Evolutionary conservation across 1,140 invertebrate species (phyloP).

Genomic region (Copidosoma floridanum): DNA sequence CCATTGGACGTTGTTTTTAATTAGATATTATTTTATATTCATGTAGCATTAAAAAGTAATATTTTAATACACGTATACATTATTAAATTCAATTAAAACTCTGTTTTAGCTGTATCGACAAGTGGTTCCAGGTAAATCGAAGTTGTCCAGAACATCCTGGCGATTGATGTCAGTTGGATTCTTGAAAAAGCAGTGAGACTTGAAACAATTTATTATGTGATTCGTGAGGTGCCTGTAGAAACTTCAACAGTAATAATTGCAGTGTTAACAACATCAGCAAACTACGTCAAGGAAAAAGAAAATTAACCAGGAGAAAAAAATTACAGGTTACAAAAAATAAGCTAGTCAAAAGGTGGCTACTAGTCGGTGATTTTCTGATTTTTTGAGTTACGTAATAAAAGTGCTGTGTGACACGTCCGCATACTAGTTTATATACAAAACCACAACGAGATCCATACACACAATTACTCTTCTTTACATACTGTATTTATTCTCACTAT

Average conservation of each 20-base stretch:
- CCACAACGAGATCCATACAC: no score
- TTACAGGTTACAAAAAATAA: constrained; percentile 42
- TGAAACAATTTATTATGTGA: constrained; percentile 11
- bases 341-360: constrained; percentile 56
- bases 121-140: constrained; percentile 96
- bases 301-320: constrained; percentile 25
- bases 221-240: neutral
- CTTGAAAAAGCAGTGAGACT: constrained; percentile 9
- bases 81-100: no score
- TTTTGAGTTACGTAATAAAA: neutral
- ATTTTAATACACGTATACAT: no score
- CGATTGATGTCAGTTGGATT: constrained; percentile 66
- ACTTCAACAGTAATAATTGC: neutral
- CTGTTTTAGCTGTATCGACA: constrained; percentile 82
- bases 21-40: no score
- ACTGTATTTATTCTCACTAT: no score
- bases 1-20: no score
- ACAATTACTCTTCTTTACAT: no score
- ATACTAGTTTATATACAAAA: no score
- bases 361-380: constrained; percentile 52
- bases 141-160: constrained; percentile 95
- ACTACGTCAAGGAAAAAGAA: neutral
- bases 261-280: neutral
- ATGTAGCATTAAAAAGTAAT: no score
- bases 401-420: constrained; percentile 37